Evolutionary conservation across 2,797 vertebrate species (phyloP).

Genomic region (Bufotes viridis): DNA sequence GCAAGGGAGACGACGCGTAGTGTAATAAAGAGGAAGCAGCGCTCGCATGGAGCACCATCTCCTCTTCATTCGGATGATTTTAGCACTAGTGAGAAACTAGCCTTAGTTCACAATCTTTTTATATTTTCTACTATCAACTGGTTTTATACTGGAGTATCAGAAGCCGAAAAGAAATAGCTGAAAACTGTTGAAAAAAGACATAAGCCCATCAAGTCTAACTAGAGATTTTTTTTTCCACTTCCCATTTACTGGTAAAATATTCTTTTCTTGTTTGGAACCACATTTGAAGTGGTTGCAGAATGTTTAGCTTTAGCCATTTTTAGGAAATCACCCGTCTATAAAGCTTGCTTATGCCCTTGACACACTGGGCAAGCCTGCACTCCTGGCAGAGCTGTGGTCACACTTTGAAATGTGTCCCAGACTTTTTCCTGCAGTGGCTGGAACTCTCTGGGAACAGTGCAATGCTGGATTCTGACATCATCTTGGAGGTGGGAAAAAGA

Average conservation of each 20-base stretch:
- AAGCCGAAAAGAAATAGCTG: neutral
- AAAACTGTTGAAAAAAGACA: too few species aligned
- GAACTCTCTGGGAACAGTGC: neutral
- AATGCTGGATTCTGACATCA: neutral
- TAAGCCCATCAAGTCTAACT: neutral
- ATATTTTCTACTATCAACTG: neutral
- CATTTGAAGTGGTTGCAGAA: neutral
- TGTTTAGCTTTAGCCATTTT: neutral
- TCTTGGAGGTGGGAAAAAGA: neutral
- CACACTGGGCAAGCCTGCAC: slow-evolving; percentile 4
- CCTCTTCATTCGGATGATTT: too few species aligned
- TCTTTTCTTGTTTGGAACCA: neutral
- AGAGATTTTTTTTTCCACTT: neutral
- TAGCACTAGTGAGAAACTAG: too few species aligned
- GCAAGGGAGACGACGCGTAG: too few species aligned
- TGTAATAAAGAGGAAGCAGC: too few species aligned
- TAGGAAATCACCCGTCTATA: slow-evolving; percentile 23
- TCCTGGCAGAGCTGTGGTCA: slow-evolving; percentile 6
- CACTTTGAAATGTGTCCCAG: slow-evolving; percentile 14
- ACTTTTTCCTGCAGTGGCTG: neutral
- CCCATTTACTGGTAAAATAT: neutral
- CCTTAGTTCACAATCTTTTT: too few species aligned
- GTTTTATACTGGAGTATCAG: neutral
- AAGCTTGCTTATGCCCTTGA: slow-evolving; percentile 9
- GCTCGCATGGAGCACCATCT: too few species aligned